A percentile compares a stretch with the other conserved stretches of the same genome.
Evolutionary conservation across 2,888 invertebrate genomes (phyloP).

Genomic region (Pegoplata infirma): DNA sequence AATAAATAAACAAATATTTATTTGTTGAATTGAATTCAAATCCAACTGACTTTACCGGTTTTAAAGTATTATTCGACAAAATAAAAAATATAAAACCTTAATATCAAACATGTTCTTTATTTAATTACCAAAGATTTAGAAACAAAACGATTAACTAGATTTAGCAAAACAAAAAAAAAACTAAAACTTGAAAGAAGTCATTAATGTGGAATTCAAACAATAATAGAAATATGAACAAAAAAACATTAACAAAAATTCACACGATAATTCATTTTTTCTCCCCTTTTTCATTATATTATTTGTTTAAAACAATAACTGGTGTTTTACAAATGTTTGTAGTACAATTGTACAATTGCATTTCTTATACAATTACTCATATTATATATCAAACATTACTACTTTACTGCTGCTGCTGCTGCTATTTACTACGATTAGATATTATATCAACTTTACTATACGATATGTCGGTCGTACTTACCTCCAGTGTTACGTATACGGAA

Average conservation of each 20-base stretch:
- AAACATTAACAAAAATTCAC: neutral
- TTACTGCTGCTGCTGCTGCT: too few relatives aligned
- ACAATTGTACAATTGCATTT: neutral
- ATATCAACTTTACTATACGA: neutral
- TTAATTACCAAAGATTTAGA: neutral
- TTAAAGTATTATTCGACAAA: neutral
- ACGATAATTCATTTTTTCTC: neutral
- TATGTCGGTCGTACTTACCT: neutral
- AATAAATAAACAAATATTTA: neutral
- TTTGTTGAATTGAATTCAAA: neutral
- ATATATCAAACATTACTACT: neutral
- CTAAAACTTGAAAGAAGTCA: neutral
- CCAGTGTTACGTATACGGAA: slow-evolving; percentile 53
- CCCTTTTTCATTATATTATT: neutral
- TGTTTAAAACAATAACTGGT: neutral
- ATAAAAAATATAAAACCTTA: neutral
- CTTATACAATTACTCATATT: neutral
- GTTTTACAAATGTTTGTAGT: neutral
- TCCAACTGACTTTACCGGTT: neutral
- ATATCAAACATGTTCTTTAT: neutral
- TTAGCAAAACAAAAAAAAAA: neutral
- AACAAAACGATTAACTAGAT: neutral
- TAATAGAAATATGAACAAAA: neutral
- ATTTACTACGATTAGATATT: neutral
- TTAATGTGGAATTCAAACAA: too few relatives aligned